Evolutionary conservation across 2,113 vertebrate species (phyloP), one percentile per base, ranked within the genome.

Genomic region (Atlantisia rogersi): DNA sequence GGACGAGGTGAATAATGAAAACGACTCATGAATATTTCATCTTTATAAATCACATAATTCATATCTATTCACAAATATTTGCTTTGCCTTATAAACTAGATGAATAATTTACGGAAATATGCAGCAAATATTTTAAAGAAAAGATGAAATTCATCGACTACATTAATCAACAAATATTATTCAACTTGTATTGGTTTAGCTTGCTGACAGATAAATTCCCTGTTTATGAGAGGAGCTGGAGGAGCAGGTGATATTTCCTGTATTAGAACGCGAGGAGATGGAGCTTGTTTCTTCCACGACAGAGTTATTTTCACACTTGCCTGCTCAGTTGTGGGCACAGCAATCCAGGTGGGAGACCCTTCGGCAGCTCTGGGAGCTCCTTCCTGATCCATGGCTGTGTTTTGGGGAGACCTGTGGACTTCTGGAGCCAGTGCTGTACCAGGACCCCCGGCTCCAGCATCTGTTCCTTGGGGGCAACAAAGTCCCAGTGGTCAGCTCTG

Each of bases 31-130:
- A 95, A 96, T 96, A 96, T 96, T 96, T 95, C 95, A 96, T 96
- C 83, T 74, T 92, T 88, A 92, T 88, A 96, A 92, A 95, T 94
- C 94, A 86, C 90, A 68, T 88, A 92, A 96, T 96, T 93, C 92
- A 86, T 86, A 94, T 93, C 88, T 90, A 93, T 95, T 96, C 95
- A 93, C 96, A 96, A 96, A 96, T 97, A 96, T 96, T 97, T 96
- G 95, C 94, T 96, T 92, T 93, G 88, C 94, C 77, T 95, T 94
- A 94, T 92, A 94, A 93, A 94, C 68, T 11, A 3, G 90, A 88
- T 94, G 96, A 97, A 96, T 96, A 95, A 95, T 95, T 95, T 93
- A 94, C 88, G 71, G 92, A 90, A 94, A 96, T 88, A 88, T 0
- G 39, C 82, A 60, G 82, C 88, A 96, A 94, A 95, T 94, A 94